Base-by-base conservation (phyloP, 2,797 vertebrate genomes). In the Nyctibius grandis region DNA sequence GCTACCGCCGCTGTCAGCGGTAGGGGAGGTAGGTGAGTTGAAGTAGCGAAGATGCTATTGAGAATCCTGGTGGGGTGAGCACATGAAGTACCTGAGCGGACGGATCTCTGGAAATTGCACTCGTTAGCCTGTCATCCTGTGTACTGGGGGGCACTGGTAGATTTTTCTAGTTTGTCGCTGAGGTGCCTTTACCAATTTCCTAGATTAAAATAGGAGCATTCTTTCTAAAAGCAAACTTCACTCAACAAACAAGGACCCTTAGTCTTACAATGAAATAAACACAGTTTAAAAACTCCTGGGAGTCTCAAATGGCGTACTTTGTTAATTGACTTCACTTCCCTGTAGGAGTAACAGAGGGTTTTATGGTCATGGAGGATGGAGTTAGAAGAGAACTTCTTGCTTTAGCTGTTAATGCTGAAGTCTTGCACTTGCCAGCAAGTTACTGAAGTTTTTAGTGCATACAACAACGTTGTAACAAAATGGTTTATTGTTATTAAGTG, bases 101-200 rank as follows among this genome's bases (percentile, higher is more conserved):
- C 64, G 47, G 57, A 42, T 75, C 23, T 51, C 57, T 56, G 42
- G 63, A 65, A 75, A 51, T 11, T 0, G 3, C 75, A 45, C 65
- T 85, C 1, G 0, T 57, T 47, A 51, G 44, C n/a, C 33, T 1
- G 1, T 78, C 0, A 0, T 65, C 36, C 63, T 53, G 15, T 47
- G 12, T 47, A 3, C 31, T 29, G 42, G 12, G 18, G 20, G 15
- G 5, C 1, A 0, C 38, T 63, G 34, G 28, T 70, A 7, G 75
- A 5, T 70, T 50, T 65, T 74, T 29, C 23, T 31, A 20, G 22
- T 29, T 48, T 45, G 38, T 50, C 82, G 47, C n/a, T 88, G 5
- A 12, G 40, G 36, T 61, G 42, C 50, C 28, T 51, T 50, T 79
- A 50, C n/a, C 17, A 15, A 5, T 51, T 92, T 60, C 56, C 29